A percentile compares a stretch with the other conserved stretches of the same genome.
Evolutionary conservation across 2,113 vertebrate species (phyloP).

Genomic region (Saguinus midas): DNA sequence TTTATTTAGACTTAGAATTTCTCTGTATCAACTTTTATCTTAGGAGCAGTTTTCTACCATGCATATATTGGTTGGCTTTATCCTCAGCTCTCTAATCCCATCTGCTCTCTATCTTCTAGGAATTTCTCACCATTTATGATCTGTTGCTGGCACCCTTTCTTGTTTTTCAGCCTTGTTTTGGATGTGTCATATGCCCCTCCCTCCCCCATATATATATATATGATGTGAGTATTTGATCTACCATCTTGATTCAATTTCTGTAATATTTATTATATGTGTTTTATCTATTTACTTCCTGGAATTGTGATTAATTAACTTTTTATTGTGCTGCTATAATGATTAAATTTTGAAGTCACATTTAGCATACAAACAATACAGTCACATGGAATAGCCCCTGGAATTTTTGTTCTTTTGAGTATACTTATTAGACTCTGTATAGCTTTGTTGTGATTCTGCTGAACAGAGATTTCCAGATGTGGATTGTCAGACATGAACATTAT

Average conservation of each 20-base stretch:
- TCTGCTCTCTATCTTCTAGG: constrained; percentile 44
- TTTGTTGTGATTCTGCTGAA: neutral
- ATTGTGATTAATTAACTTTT: neutral
- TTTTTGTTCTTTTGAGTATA: neutral
- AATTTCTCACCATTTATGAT: neutral
- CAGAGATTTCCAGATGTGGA: neutral
- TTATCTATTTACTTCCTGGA: neutral
- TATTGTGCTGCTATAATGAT: neutral
- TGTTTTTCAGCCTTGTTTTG: neutral
- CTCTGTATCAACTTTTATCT: neutral
- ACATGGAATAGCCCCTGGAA: too few relatives aligned
- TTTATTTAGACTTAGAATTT: neutral
- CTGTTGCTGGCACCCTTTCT: neutral
- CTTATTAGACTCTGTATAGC: neutral
- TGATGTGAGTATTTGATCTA: neutral
- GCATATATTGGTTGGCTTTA: neutral
- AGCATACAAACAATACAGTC: neutral
- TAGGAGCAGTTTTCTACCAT: neutral
- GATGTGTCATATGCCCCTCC: neutral
- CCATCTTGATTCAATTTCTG: neutral
- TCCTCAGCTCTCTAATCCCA: neutral
- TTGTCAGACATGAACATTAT: neutral
- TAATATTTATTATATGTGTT: neutral
- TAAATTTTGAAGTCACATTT: neutral
- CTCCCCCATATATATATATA: too few relatives aligned